phyloP scores from a whole-genome alignment of 2,888 invertebrate genomes.

The Myopa tessellatipennis region DNA sequence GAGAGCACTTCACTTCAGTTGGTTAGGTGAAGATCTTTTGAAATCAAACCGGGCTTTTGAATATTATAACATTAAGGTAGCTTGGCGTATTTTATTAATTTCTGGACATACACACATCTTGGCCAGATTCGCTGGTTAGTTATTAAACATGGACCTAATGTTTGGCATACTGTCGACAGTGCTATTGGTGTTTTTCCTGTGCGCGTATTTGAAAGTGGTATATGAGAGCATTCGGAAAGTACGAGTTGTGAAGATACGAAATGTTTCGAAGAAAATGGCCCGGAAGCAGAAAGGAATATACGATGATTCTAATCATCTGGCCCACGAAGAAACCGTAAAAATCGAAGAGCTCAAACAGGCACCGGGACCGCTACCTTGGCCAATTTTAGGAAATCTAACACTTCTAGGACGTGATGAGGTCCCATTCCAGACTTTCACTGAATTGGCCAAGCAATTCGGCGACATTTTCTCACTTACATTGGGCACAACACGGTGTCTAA shows the following conservation, averaged over 20 bases:
- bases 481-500: slow-evolving; percentile 77
- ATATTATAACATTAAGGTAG: no score
- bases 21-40: slow-evolving; percentile 11
- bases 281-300: slow-evolving; percentile 2
- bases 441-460: slow-evolving; percentile 77
- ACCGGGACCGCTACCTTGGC: slow-evolving; percentile 77
- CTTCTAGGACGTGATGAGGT: slow-evolving; percentile 74
- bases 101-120: no score
- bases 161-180: slow-evolving; percentile 43
- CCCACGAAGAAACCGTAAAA: slow-evolving; percentile 9
- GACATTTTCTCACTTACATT: slow-evolving; percentile 78
- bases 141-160: slow-evolving; percentile 45
- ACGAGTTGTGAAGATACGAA: slow-evolving; percentile 46
- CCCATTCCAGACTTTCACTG: slow-evolving; percentile 80
- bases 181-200: slow-evolving; percentile 44
- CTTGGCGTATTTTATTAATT: not conserved
- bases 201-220: slow-evolving; percentile 52
- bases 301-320: slow-evolving; percentile 13
- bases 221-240: slow-evolving; percentile 55
- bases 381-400: slow-evolving; percentile 79
- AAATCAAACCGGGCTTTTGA: not conserved
- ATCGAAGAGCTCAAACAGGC: slow-evolving; percentile 61
- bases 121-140: no score
- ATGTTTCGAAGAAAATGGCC: slow-evolving; percentile 22
- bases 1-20: not conserved